phyloP scores from a whole-genome alignment of 2,797 vertebrate genomes.

The Cheirogaleus major region DNA sequence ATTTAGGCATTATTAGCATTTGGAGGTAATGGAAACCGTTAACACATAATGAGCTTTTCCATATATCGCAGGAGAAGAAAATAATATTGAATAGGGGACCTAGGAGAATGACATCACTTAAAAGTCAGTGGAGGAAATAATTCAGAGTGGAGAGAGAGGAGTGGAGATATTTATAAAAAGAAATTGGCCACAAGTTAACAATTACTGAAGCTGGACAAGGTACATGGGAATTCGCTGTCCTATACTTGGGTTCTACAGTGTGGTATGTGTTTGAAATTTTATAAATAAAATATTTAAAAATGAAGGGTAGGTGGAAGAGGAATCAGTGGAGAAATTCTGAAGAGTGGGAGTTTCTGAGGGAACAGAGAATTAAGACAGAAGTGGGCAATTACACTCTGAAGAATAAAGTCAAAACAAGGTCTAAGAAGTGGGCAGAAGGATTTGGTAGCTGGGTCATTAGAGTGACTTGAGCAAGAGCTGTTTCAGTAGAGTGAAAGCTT shows the following conservation, averaged over 20 bases:
- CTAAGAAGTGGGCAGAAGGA: background rate
- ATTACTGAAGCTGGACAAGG: background rate
- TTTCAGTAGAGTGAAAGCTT: background rate
- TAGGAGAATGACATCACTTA: background rate
- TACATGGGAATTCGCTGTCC: background rate
- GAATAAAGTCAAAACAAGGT: background rate
- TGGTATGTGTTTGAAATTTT: slow-evolving; percentile 14
- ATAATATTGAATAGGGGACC: background rate
- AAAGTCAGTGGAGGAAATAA: background rate
- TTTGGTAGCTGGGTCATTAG: background rate
- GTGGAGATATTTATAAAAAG: background rate
- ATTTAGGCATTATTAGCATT: background rate
- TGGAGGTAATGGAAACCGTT: background rate
- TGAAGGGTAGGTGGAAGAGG: background rate
- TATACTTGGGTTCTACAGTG: background rate
- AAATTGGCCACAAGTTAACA: background rate
- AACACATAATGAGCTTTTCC: background rate
- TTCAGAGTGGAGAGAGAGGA: background rate
- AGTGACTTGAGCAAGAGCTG: background rate
- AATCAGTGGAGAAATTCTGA: background rate
- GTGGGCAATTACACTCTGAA: background rate
- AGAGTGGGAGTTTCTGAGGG: background rate
- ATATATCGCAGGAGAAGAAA: background rate
- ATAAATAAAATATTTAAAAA: slow-evolving; percentile 19
- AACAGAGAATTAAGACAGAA: background rate